phyloP scores from a whole-genome alignment of 2,888 invertebrate species.

The Stenodera caucasica region DNA sequence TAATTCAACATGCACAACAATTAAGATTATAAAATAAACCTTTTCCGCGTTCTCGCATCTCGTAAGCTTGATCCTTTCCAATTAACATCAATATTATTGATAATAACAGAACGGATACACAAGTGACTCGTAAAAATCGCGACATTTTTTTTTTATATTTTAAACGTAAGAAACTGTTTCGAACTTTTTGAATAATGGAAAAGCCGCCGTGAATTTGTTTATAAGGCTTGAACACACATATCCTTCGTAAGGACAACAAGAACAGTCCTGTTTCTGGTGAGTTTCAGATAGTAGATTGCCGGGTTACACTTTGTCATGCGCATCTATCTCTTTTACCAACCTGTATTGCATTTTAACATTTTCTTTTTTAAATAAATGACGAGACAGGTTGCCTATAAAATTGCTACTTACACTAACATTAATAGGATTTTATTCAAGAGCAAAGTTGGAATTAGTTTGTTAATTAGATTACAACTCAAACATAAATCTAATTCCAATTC shows the following conservation, averaged over 20 bases:
- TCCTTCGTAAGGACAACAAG: conserved; percentile 28
- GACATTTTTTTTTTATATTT: conserved; percentile 14
- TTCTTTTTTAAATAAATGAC: not conserved
- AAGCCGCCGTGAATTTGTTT: conserved; percentile 22
- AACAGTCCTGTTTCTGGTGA: conserved; percentile 19
- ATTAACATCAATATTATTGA: conserved; percentile 24
- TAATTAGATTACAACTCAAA: not conserved
- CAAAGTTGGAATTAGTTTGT: not conserved
- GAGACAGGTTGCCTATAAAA: not conserved
- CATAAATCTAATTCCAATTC: not conserved
- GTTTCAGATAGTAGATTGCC: conserved; percentile 13
- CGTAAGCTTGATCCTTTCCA: conserved; percentile 31
- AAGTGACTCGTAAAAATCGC: conserved; percentile 1
- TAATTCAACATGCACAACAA: conserved; percentile 19
- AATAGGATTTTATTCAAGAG: not conserved
- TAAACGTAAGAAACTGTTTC: too few species aligned
- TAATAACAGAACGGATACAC: not conserved
- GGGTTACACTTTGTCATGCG: conserved; percentile 28
- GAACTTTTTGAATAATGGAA: conserved; percentile 9
- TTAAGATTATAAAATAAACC: conserved; percentile 21
- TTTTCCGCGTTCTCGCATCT: conserved; percentile 34
- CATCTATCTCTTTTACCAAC: conserved; percentile 26
- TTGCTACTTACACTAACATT: not conserved
- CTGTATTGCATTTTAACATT: not conserved
- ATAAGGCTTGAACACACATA: conserved; percentile 25